Evolutionary conservation across 2,113 vertebrate genomes (phyloP).

Genomic region (Poeciliopsis prolifica): DNA sequence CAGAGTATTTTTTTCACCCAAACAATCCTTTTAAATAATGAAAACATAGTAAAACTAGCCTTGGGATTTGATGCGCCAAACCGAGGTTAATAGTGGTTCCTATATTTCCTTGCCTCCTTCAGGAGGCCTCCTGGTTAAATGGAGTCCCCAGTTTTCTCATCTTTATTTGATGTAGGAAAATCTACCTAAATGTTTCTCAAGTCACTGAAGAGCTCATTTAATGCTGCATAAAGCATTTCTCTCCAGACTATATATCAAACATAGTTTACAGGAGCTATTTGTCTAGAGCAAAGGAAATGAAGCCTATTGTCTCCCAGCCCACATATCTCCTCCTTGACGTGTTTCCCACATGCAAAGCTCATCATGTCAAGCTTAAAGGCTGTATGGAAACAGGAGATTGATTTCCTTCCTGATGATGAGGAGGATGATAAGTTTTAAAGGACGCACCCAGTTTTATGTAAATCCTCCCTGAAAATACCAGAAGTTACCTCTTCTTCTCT

Average conservation of each 20-base stretch:
- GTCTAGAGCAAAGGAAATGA: slow-evolving; percentile 35
- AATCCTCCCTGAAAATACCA: background rate
- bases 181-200: background rate
- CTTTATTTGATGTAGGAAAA: background rate
- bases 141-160: background rate
- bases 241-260: too few species aligned
- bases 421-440: background rate
- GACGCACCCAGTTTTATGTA: background rate
- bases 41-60: background rate
- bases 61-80: too few species aligned
- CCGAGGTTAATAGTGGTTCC: background rate
- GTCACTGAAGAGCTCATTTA: background rate
- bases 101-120: background rate
- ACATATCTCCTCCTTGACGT: slow-evolving; percentile 28
- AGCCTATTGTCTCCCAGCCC: slow-evolving; percentile 47
- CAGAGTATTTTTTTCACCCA: background rate
- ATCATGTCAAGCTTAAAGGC: slow-evolving; percentile 26
- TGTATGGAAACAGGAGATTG: slow-evolving; percentile 20
- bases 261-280: too few species aligned
- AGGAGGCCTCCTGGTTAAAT: background rate
- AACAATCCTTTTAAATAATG: background rate
- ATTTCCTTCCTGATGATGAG: slow-evolving; percentile 27
- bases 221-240: too few species aligned
- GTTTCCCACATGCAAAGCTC: slow-evolving; percentile 53
- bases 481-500: background rate